These are phyloP conservation scores for Drosophila lowei DNA, from an alignment of 1,140 invertebrate genomes.

Conservation along the genomic window DNA sequence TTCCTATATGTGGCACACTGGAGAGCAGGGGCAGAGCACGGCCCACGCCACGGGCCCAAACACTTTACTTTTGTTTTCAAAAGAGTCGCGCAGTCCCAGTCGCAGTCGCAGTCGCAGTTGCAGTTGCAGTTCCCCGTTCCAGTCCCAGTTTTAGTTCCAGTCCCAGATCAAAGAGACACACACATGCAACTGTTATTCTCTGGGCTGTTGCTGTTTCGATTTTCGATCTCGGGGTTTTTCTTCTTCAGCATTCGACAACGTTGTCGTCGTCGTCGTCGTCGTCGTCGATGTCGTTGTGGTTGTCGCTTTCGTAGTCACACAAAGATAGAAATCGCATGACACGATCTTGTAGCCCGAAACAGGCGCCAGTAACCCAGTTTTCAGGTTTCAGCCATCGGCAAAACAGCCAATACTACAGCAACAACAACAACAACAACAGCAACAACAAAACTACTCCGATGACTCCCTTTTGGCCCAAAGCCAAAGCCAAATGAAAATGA, in stretches of 20 bases:
- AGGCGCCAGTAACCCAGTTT: constrained; percentile 81
- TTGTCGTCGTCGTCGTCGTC: constrained; percentile 42
- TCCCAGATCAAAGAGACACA: constrained; percentile 11
- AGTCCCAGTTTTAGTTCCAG: constrained; percentile 23
- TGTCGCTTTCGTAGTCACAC: constrained; percentile 66
- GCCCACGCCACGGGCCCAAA: constrained; percentile 59
- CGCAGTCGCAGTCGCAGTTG: constrained; percentile 28
- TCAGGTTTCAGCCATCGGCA: constrained; percentile 57
- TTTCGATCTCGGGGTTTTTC: constrained; percentile 63
- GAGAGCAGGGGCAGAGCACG: constrained; percentile 29
- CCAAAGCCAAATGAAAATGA: constrained; percentile 70
- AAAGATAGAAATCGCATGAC: constrained; percentile 81
- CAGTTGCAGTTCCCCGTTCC: constrained; percentile 11
- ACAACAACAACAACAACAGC: constrained; percentile 27
- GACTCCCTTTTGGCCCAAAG: constrained; percentile 61
- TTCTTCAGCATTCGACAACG: constrained; percentile 66
- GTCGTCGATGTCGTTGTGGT: constrained; percentile 31
- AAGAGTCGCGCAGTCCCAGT: constrained; percentile 15
- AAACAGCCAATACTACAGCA: constrained; percentile 11
- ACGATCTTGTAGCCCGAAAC: constrained; percentile 81
- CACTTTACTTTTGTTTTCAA: constrained; percentile 80
- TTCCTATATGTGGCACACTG: constrained; percentile 58
- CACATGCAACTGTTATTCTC: constrained; percentile 56
- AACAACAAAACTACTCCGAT: constrained; percentile 30
- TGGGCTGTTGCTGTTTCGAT: constrained; percentile 29